A percentile compares a stretch with the other conserved stretches of the same genome.
Evolutionary conservation across 2,113 vertebrate species (phyloP).

Genomic region (Colistium nudipinnis): DNA sequence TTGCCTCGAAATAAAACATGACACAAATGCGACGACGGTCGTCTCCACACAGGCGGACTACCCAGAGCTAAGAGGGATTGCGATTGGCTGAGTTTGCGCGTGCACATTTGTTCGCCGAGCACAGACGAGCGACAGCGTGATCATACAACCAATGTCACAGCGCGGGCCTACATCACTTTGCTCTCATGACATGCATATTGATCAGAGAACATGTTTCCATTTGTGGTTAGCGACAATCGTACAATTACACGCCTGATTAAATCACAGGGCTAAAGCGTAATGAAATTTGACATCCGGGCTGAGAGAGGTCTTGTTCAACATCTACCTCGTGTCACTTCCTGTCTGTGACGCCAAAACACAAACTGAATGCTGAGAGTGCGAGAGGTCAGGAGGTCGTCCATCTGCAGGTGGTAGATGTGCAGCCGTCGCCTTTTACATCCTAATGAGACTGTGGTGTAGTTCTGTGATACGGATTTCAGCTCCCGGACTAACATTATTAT

Average conservation of each 20-base stretch:
- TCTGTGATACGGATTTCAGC: neutral
- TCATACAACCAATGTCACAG: slow-evolving; percentile 23
- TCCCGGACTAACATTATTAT: neutral
- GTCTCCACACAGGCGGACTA: slow-evolving; percentile 4
- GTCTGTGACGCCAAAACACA: neutral
- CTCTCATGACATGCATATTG: slow-evolving; percentile 50
- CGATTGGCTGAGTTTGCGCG: neutral
- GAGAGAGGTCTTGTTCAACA: slow-evolving; percentile 9
- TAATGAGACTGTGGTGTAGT: slow-evolving; percentile 30
- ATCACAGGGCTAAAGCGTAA: slow-evolving; percentile 47
- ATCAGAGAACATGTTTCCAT: slow-evolving; percentile 39
- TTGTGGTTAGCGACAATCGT: slow-evolving; percentile 39
- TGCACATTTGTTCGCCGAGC: slow-evolving; percentile 6
- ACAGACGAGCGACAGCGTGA: neutral
- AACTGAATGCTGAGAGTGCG: slow-evolving; percentile 9
- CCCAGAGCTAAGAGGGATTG: neutral
- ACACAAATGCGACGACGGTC: slow-evolving; percentile 10
- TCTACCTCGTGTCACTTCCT: slow-evolving; percentile 10
- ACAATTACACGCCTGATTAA: slow-evolving; percentile 63
- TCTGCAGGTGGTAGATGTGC: slow-evolving; percentile 18
- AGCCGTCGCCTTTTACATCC: slow-evolving; percentile 18
- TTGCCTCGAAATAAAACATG: slow-evolving; percentile 16
- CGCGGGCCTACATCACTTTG: slow-evolving; percentile 14
- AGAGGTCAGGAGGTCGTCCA: slow-evolving; percentile 4
- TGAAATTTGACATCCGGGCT: slow-evolving; percentile 61